Evolutionary conservation across 2,113 vertebrate species (phyloP), one percentile per base, ranked within the genome.

Genomic region (Sander vitreus): DNA sequence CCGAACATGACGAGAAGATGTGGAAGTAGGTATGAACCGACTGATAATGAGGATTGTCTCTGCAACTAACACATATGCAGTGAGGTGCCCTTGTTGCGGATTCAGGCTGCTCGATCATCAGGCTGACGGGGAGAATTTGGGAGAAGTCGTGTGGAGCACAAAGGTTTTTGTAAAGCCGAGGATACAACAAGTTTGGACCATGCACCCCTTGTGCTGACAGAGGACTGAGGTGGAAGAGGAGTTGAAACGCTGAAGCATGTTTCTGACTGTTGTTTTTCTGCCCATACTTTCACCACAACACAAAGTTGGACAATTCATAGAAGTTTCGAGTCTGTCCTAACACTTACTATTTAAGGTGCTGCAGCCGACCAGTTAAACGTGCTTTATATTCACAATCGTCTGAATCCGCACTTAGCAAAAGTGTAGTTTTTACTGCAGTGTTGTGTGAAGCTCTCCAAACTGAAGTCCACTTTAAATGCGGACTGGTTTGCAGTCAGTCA

Each of bases 401-500:
- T 55, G 14, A 68, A 69, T 2, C 57, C 13, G 19, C 81, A 47
- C 39, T 30, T 21, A 55, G 50, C n/a, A 12, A 9, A 27, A 63
- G 77, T 18, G 59, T 79, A 0, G 54, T 64, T 79, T 66, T 18
- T 33, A 25, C 70, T 73, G 80, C 84, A 33, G 80, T 80, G 73
- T 79, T 58, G 53, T n/a, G 48, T 19, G 55, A 69, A 73, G 27
- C 74, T 89, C 76, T 86, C 73, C 50, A 70, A 68, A 75, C 81
- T 69, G 68, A 85, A 89, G 87, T 84, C 83, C 39, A 68, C 84
- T 88, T 92, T 93, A 89, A 86, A 95, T 94, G 93, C 91, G 81
- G 91, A 89, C 89, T 83, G 82, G 85, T 71, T 27, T 86, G 76
- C 77, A 55, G 85, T 76, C 89, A 74, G 90, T 83, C 89, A 85